A percentile compares a stretch with the other conserved stretches of the same genome.
Evolutionary conservation across 2,113 vertebrate species (phyloP).

Genomic region (Catharus bicknelli): DNA sequence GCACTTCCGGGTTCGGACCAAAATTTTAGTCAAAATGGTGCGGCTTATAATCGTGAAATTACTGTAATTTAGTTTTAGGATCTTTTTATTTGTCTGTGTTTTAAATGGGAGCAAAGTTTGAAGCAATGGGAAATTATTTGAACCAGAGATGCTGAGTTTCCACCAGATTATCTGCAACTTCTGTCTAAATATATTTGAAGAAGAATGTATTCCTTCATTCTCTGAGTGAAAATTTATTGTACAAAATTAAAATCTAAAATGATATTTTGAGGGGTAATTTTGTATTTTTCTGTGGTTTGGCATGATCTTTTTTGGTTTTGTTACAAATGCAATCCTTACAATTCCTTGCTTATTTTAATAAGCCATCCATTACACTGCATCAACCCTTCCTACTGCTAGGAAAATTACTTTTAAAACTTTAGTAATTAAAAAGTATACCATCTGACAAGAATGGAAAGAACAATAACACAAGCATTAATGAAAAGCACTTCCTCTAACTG

Average conservation of each 20-base stretch:
- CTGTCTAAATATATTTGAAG: neutral
- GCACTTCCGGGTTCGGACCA: no score
- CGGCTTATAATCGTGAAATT: no score
- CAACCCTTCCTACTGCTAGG: neutral
- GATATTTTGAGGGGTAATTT: neutral
- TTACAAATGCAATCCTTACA: neutral
- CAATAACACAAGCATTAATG: neutral
- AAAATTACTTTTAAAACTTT: constrained; percentile 21
- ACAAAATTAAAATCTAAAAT: neutral
- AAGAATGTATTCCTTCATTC: neutral
- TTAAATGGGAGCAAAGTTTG: neutral
- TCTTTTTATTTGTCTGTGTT: neutral
- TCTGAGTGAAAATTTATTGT: neutral
- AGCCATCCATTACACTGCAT: neutral
- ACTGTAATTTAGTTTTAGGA: neutral
- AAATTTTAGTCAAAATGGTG: no score
- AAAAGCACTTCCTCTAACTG: constrained; percentile 3
- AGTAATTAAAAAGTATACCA: constrained; percentile 35
- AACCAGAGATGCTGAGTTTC: neutral
- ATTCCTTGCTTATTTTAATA: neutral
- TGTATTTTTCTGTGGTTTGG: neutral
- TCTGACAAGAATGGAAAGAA: constrained; percentile 34
- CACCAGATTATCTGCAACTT: neutral
- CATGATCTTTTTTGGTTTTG: neutral
- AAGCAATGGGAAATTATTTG: neutral